phyloP scores from a whole-genome alignment of 1,140 invertebrate species.

The Dreissena rostriformis region DNA sequence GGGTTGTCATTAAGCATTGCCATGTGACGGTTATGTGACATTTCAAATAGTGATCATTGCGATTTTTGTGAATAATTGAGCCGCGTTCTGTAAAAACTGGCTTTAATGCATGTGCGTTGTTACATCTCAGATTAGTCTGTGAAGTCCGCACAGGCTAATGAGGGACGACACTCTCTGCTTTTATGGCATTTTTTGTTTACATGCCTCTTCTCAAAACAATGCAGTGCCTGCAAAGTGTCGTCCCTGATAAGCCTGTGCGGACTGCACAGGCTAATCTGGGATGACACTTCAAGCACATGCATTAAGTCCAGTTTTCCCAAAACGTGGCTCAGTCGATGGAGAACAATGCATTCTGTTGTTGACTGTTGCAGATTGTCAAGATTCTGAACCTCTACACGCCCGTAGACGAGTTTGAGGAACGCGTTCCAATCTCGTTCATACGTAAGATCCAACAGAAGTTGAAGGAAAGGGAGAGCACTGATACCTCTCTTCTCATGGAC shows the following conservation, averaged over 20 bases:
- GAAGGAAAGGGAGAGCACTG: slow-evolving; percentile 85
- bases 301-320: neutral
- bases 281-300: neutral
- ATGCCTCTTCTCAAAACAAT: neutral
- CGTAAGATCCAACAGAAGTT: slow-evolving; percentile 91
- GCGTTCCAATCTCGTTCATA: slow-evolving; percentile 92
- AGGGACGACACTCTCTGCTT: neutral
- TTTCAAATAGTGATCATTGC: too few species aligned
- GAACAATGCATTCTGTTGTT: neutral
- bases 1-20: too few species aligned
- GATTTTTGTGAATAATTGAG: too few species aligned
- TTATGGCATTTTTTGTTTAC: neutral
- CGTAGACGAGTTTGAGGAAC: slow-evolving; percentile 93
- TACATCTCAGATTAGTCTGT: too few species aligned
- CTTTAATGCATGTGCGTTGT: too few species aligned
- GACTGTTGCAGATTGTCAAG: slow-evolving; percentile 85
- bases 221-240: neutral
- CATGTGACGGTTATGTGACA: too few species aligned
- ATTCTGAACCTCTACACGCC: slow-evolving; percentile 96
- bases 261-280: neutral
- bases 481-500: slow-evolving; percentile 90
- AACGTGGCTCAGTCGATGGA: neutral
- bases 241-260: neutral
- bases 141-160: too few species aligned
- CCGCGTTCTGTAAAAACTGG: too few species aligned